These are phyloP conservation scores for Trypoxylus dichotomus DNA, from an alignment of 1,140 invertebrate species.

Conservation along the genomic window DNA sequence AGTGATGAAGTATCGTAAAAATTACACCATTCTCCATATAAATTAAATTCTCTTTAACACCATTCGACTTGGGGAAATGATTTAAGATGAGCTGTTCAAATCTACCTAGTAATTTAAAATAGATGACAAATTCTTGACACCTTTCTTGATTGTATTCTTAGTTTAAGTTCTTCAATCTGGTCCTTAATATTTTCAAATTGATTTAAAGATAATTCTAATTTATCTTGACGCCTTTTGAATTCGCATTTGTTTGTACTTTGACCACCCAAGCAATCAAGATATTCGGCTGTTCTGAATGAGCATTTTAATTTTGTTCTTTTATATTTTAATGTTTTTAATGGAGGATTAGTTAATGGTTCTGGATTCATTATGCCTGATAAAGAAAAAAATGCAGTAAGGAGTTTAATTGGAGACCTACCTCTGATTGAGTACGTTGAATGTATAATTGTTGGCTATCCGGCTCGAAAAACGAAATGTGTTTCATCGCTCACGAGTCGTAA, in stretches of 20 bases:
- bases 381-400: neutral
- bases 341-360: neutral
- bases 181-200: too few relatives aligned
- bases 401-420: neutral
- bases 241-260: too few relatives aligned
- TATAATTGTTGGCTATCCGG: too few relatives aligned
- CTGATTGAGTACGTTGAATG: too few relatives aligned
- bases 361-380: neutral
- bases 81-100: neutral
- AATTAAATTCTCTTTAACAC: too few relatives aligned
- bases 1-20: slow-evolving; percentile 40
- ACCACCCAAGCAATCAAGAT: too few relatives aligned
- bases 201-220: too few relatives aligned
- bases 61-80: neutral
- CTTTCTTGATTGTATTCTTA: neutral
- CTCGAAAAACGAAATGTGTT: too few relatives aligned
- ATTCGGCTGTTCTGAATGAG: neutral
- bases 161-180: too few relatives aligned
- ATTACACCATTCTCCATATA: neutral
- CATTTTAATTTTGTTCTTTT: neutral
- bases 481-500: too few relatives aligned
- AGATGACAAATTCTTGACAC: neutral
- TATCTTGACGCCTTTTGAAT: too few relatives aligned
- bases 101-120: neutral
- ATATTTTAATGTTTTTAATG: neutral